Percentiles rank a stretch among this genome's conserved stretches.
Conservation (phyloP, 2,888 invertebrate genomes). For the Ophioninae sp. region DNA sequence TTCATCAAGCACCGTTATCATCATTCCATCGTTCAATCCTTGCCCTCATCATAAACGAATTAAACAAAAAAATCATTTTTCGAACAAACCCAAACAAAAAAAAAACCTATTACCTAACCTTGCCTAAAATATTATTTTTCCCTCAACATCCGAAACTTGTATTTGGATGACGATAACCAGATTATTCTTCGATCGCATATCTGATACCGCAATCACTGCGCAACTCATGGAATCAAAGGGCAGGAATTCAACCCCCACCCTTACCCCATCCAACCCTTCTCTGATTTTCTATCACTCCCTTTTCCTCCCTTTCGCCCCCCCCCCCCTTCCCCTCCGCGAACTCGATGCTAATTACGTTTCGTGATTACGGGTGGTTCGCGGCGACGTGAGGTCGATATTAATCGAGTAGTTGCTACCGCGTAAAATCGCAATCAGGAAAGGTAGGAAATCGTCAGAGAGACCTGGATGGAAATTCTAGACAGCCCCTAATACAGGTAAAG, state of each 20-base stretch:
- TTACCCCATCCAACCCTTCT: not conserved
- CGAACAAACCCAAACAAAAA: not conserved
- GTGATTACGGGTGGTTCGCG: conserved; percentile 66
- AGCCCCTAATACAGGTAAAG: conserved; percentile 24
- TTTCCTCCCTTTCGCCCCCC: not conserved
- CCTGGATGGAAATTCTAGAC: conserved; percentile 3
- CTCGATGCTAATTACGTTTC: conserved; percentile 67
- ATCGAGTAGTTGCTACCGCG: conserved; percentile 66
- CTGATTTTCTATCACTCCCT: not conserved
- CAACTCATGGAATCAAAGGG: conserved; percentile 40
- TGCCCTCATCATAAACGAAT: not conserved
- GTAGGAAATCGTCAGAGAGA: conserved; percentile 52
- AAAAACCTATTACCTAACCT: not conserved
- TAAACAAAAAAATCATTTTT: not conserved
- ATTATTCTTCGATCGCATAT: conserved; percentile 24
- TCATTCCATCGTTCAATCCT: no score
- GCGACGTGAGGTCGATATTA: conserved; percentile 65
- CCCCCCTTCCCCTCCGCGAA: not conserved
- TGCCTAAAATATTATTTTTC: not conserved
- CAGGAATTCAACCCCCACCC: conserved; percentile 8
- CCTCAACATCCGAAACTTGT: not conserved
- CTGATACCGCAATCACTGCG: conserved; percentile 27
- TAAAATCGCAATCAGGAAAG: conserved; percentile 70
- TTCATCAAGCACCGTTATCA: no score
- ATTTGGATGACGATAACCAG: not conserved